Evolutionary conservation across 2,113 vertebrate species (phyloP), one percentile per base, ranked within the genome.

Genomic region (Neodon shergylaensis): DNA sequence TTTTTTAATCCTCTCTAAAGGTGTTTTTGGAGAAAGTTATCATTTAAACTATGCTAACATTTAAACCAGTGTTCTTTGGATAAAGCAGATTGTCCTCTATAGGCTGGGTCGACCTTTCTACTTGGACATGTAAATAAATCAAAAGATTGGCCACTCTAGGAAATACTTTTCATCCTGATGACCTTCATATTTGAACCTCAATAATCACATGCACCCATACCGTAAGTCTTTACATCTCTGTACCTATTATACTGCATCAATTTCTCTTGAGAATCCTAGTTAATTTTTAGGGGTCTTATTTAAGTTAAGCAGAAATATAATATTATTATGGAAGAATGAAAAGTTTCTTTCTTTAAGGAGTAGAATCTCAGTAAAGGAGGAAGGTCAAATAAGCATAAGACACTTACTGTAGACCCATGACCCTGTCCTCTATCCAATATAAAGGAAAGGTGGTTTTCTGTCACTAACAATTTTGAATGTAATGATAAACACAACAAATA

Each of bases 391-490:
- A 94, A 44, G 0, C 47, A 74, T 78, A 88, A 78, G 31, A 36
- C n/a, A 85, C 14, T 61, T 16, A 39, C 2, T 3, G 19, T n/a
- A 54, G 82, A 24, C 1, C 13, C 8, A 39, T 31, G 6, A 76
- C 47, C 68, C 39, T 92, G 33, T 31, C 58, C 66, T 92, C 22
- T 42, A 52, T 79, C 11, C 16, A 74, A 44, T 26, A 84, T 91
- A 78, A 54, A 26, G 31, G 66, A 77, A 14, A 93, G 33, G 5
- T 0, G 33, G 44, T 79, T 95, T 96, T 93, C 82, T 88, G 13
- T 66, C 58, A 7, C 17, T 88, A 93, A 73, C 11, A 94, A 72
- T 91, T 91, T 81, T 82, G 63, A 94, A 44, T 73, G 3, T 79
- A 83, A 81, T 61, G 39, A 76, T 54, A 92, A 54, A 54, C 33